Conservation (phyloP, 2,113 vertebrate species). For the Atherinomorus stipes region DNA sequence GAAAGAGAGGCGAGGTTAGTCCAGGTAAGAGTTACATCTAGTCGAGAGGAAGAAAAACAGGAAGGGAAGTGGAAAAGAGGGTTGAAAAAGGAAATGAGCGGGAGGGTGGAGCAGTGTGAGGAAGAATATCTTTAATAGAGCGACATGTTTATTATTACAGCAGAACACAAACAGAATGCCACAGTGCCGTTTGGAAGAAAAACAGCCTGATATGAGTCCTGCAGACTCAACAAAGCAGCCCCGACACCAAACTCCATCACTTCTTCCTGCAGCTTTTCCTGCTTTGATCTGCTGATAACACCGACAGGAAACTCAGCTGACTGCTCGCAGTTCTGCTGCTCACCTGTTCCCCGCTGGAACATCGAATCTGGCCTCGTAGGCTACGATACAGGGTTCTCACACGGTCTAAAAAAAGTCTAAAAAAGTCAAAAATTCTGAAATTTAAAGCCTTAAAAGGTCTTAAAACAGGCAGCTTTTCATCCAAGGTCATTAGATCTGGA, state of each 20-base stretch:
- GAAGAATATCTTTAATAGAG: background rate
- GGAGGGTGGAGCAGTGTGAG: background rate
- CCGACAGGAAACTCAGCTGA: background rate
- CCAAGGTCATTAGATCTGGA: too few relatives aligned
- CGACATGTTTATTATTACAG: slow-evolving; percentile 1
- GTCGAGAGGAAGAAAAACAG: slow-evolving; percentile 19
- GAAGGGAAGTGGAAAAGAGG: background rate
- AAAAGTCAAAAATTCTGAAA: too few relatives aligned
- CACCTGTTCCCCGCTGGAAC: background rate
- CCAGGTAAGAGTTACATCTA: slow-evolving; percentile 1
- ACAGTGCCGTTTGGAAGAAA: background rate
- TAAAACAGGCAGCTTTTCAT: too few relatives aligned
- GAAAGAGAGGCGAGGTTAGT: background rate
- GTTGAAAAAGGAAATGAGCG: background rate
- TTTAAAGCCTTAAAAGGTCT: too few relatives aligned
- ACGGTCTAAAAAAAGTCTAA: too few relatives aligned
- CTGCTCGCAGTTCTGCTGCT: background rate
- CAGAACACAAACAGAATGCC: background rate
- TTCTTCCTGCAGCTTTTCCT: slow-evolving; percentile 10
- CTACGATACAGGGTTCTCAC: too few relatives aligned
- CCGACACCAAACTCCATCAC: background rate
- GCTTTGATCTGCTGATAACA: background rate
- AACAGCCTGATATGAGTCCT: background rate
- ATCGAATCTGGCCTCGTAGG: background rate
- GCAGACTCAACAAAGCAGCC: slow-evolving; percentile 7